Base-by-base conservation (phyloP, 2,113 vertebrate species). In the Junco hyemalis region DNA sequence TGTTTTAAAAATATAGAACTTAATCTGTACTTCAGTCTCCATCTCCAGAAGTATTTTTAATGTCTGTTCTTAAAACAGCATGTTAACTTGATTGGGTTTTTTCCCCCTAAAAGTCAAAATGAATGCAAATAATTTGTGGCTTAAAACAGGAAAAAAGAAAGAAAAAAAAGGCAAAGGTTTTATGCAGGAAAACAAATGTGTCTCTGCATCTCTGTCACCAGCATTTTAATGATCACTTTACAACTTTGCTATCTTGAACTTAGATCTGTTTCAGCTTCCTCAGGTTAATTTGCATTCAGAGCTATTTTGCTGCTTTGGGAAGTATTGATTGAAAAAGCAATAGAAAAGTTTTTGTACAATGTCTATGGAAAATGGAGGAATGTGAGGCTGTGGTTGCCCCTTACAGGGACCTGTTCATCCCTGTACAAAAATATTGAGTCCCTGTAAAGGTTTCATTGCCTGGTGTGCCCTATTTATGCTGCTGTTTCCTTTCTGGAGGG, bases 221-320 rank as follows among this genome's bases (percentile, higher is more conserved):
- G 47, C 33, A 78, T 87, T 94, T 93, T 89, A 94, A 88, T 78
- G 61, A 89, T 77, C 45, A 10, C 33, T 86, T 86, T 48, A 68
- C 23, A 53, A 33, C 31, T 69, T 76, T 14, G 3, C 33, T 56
- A 2, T 42, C 69, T 95, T 90, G 60, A 86, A 73, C 47, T 68
- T 64, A 73, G 47, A 64, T 86, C 51, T 2, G 0, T 81, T 83
- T 69, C 24, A 69, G 44, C 44, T 81, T 60, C 74, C 29, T 76
- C n/a, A 90, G 28, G 57, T 40, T 64, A 19, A 80, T 81, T 88
- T 87, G 29, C 60, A 71, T 80, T 83, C 69, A 71, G 51, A 11
- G 23, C 64, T 57, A 51, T 54, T 74, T 45, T 78, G 35, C 40
- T 85, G 1, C 57, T 90, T 83, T 56, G 53, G 40, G 24, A 21